A percentile compares a stretch with the other conserved stretches of the same genome.
Evolutionary conservation across 1,140 invertebrate genomes (phyloP).

Genomic region (Belonocnema kinseyi): DNA sequence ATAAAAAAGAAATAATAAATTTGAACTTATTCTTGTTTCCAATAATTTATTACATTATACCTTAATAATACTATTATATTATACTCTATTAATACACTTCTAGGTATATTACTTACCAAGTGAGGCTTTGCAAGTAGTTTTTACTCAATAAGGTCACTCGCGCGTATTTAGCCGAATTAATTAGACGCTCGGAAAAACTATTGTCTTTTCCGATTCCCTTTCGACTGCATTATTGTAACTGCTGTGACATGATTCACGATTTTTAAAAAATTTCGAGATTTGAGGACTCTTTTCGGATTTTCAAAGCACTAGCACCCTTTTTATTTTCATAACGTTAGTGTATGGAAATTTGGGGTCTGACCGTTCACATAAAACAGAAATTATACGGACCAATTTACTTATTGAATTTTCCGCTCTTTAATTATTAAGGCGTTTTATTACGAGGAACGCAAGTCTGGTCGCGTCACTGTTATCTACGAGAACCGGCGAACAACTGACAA

Average conservation of each 20-base stretch:
- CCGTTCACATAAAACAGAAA: not conserved
- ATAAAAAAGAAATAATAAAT: too few relatives aligned
- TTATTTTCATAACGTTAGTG: not conserved
- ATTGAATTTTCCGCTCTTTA: not conserved
- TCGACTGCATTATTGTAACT: not conserved
- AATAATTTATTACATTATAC: too few relatives aligned
- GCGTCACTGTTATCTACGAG: not conserved
- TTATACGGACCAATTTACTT: not conserved
- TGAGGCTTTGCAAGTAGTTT: conserved; percentile 13
- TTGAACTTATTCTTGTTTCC: too few relatives aligned
- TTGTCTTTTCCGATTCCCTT: not conserved
- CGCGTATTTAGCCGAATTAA: conserved; percentile 11
- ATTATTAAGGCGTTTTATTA: not conserved
- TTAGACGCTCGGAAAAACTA: not conserved
- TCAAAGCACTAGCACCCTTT: not conserved
- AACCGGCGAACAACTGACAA: conserved; percentile 20
- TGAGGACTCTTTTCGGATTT: not conserved
- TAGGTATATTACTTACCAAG: conserved; percentile 9
- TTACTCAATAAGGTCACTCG: conserved; percentile 1
- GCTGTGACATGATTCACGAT: conserved; percentile 7
- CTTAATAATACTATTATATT: too few relatives aligned
- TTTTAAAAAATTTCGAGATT: not conserved
- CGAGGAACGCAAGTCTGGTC: not conserved
- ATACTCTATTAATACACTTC: conserved; percentile 19
- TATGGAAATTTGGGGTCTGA: not conserved